These are phyloP conservation scores for Pan paniscus DNA, from an alignment of 2,113 vertebrate species.

Conservation along the genomic window DNA sequence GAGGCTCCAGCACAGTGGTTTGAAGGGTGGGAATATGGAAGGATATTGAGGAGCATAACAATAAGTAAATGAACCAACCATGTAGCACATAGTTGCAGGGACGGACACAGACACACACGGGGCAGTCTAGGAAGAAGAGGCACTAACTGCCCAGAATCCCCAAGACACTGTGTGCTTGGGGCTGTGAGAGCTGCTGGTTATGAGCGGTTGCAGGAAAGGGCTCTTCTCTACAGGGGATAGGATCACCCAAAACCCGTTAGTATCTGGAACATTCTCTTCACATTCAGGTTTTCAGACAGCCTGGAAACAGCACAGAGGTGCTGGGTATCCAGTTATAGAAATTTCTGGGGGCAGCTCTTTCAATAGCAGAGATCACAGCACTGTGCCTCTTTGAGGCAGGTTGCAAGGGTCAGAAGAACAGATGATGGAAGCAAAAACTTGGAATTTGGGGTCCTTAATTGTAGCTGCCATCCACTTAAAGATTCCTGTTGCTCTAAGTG, in stretches of 20 bases:
- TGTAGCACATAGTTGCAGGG: no score
- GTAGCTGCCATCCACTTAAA: neutral
- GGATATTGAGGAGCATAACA: neutral
- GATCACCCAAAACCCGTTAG: neutral
- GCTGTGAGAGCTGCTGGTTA: neutral
- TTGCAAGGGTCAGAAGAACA: neutral
- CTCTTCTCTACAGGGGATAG: neutral
- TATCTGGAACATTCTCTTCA: conserved; percentile 40
- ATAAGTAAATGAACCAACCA: neutral
- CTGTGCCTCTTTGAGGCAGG: neutral
- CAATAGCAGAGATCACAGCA: neutral
- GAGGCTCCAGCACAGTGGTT: no score
- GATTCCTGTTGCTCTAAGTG: neutral
- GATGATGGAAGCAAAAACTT: neutral
- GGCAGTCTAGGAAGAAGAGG: neutral
- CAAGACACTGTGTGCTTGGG: neutral
- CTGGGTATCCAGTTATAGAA: neutral
- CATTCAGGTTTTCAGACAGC: neutral
- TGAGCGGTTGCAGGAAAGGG: neutral
- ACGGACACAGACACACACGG: neutral
- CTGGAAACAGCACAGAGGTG: neutral
- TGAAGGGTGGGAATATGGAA: neutral
- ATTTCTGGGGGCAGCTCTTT: neutral
- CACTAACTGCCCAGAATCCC: neutral
- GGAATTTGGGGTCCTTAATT: neutral